A percentile compares a stretch with the other conserved stretches of the same genome.
phyloP scores from a whole-genome alignment of 2,888 invertebrate genomes.

The Lepidocyrtoides sp. region DNA sequence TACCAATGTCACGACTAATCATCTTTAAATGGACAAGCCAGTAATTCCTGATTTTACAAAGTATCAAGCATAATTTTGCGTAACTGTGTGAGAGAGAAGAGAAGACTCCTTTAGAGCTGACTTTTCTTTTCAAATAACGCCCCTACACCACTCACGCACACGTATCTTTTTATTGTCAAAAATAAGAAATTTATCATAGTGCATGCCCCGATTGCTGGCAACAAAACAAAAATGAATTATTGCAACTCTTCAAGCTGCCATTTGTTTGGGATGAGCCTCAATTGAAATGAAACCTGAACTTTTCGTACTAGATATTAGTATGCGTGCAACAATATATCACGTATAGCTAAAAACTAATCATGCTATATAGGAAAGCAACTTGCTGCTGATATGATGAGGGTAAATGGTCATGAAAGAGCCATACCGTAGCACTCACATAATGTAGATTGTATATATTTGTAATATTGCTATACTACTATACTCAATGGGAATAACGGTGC shows the following conservation, averaged over 20 bases:
- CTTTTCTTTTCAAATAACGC: too few species aligned
- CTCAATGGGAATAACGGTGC: constrained; percentile 34
- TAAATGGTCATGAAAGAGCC: too few species aligned
- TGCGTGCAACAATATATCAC: too few species aligned
- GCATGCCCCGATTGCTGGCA: neutral
- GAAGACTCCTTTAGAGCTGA: too few species aligned
- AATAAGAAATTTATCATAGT: neutral
- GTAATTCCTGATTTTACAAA: too few species aligned
- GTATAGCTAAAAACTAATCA: too few species aligned
- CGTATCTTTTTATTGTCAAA: neutral
- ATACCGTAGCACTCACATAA: neutral
- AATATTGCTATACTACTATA: neutral
- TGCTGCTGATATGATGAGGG: too few species aligned
- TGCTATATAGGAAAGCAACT: too few species aligned
- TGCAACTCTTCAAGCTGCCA: constrained; percentile 14
- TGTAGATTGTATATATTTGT: neutral
- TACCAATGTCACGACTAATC: neutral
- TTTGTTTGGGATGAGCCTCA: neutral
- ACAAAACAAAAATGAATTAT: constrained; percentile 1
- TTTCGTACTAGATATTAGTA: neutral
- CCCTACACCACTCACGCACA: too few species aligned
- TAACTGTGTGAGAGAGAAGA: too few species aligned
- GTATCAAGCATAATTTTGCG: too few species aligned
- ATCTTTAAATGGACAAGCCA: neutral
- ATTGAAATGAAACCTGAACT: neutral